Conservation (phyloP, 2,888 invertebrate species). For the Globia sparganii region DNA sequence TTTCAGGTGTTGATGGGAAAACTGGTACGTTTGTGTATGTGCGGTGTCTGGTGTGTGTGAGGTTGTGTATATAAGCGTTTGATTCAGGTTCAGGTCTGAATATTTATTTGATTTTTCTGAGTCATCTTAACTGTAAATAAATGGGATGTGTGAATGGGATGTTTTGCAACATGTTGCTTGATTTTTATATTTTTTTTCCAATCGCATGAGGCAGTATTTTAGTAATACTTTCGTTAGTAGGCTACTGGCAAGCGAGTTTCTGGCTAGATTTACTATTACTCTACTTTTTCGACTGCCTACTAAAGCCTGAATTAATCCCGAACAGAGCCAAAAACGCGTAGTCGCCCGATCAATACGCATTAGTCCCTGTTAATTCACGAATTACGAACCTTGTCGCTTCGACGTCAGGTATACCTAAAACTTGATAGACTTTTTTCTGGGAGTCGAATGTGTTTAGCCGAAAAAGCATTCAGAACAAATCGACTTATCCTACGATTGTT, state of each 20-base stretch:
- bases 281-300: neutral
- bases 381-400: constrained; percentile 41
- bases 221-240: neutral
- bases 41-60: neutral
- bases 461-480: constrained; percentile 20
- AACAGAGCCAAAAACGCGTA: constrained; percentile 31
- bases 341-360: constrained; percentile 43
- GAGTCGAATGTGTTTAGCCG: constrained; percentile 20
- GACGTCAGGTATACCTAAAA: constrained; percentile 14
- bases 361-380: constrained; percentile 51
- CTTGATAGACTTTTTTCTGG: constrained; percentile 29
- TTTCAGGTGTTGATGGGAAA: neutral
- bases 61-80: neutral
- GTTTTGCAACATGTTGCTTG: neutral
- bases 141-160: too few relatives aligned
- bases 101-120: neutral
- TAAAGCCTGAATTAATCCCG: constrained; percentile 16
- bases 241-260: neutral
- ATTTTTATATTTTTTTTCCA: neutral
- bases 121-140: neutral
- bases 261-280: neutral
- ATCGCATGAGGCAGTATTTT: neutral
- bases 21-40: neutral
- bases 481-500: neutral
- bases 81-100: neutral